Conservation (phyloP, 2,888 invertebrate species). For the Phania funesta region DNA sequence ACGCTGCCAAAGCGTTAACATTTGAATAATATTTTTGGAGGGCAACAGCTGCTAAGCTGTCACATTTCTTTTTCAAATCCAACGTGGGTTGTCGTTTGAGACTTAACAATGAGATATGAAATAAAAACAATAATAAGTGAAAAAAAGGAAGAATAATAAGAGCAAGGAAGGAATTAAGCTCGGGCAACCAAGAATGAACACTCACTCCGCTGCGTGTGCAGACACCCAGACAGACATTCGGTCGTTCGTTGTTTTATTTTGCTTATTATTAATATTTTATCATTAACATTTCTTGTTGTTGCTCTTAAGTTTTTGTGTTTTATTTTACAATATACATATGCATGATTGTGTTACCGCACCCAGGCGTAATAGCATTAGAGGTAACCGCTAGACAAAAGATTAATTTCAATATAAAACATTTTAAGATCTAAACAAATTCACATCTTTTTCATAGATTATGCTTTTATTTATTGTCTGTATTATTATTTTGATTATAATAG, state of each 20-base stretch:
- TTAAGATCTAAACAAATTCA: conserved; percentile 51
- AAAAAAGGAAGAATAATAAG: conserved; percentile 40
- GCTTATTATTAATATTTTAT: conserved; percentile 21
- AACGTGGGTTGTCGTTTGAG: conserved; percentile 59
- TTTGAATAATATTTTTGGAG: conserved; percentile 55
- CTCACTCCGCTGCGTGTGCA: not conserved
- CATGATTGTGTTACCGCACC: conserved; percentile 49
- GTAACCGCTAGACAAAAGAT: conserved; percentile 32
- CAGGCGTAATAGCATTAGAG: conserved; percentile 46
- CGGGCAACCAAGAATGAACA: conserved; percentile 31
- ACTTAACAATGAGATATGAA: conserved; percentile 55
- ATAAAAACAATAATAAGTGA: conserved; percentile 33
- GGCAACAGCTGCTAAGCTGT: conserved; percentile 68
- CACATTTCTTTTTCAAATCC: conserved; percentile 67
- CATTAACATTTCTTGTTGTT: conserved; percentile 5
- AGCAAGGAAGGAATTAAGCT: conserved; percentile 46
- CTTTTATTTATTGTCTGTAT: conserved; percentile 42
- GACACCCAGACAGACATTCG: conserved; percentile 17
- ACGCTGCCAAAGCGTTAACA: conserved; percentile 45
- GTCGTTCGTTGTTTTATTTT: conserved; percentile 16
- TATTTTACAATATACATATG: not conserved
- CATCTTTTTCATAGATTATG: conserved; percentile 43
- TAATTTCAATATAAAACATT: conserved; percentile 31
- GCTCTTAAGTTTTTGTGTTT: conserved; percentile 17
- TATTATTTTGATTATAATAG: conserved; percentile 33